These are phyloP conservation scores for Thera obeliscata DNA, from an alignment of 2,888 invertebrate species.

Conservation along the genomic window DNA sequence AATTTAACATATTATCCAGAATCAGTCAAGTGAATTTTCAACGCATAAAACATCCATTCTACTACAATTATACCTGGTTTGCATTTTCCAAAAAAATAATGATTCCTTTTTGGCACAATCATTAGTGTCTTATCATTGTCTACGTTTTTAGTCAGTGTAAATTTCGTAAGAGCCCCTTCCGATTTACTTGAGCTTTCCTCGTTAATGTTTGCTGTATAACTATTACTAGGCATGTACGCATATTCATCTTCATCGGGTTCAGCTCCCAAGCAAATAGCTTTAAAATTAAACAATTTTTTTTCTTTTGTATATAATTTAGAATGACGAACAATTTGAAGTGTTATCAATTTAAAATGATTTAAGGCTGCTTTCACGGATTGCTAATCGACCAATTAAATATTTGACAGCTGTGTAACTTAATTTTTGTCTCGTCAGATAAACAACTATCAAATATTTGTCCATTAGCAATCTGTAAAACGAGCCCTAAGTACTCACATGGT, in stretches of 20 bases:
- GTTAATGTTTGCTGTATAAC: slow-evolving; percentile 22
- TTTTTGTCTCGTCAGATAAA: too few relatives aligned
- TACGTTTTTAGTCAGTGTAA: slow-evolving; percentile 48
- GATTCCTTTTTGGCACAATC: slow-evolving; percentile 43
- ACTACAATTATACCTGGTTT: slow-evolving; percentile 65
- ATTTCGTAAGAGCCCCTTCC: slow-evolving; percentile 45
- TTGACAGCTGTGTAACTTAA: too few relatives aligned
- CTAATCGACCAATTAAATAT: too few relatives aligned
- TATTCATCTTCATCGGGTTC: slow-evolving; percentile 58
- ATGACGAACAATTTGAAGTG: too few relatives aligned
- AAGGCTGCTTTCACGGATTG: too few relatives aligned
- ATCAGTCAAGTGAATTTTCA: neutral
- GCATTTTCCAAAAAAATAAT: slow-evolving; percentile 67
- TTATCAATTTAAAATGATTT: too few relatives aligned
- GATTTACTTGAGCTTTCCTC: slow-evolving; percentile 36
- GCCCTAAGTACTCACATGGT: slow-evolving; percentile 44
- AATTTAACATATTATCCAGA: slow-evolving; percentile 25
- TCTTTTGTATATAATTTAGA: too few relatives aligned
- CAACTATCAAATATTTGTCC: too few relatives aligned
- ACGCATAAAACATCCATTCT: neutral
- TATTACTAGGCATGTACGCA: slow-evolving; percentile 52
- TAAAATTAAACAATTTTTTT: neutral
- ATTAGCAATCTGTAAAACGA: too few relatives aligned
- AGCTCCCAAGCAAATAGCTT: slow-evolving; percentile 62
- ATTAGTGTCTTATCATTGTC: slow-evolving; percentile 33